Conservation (phyloP, 92 coral and sea anemone species). For the Phenganax subtilis region DNA sequence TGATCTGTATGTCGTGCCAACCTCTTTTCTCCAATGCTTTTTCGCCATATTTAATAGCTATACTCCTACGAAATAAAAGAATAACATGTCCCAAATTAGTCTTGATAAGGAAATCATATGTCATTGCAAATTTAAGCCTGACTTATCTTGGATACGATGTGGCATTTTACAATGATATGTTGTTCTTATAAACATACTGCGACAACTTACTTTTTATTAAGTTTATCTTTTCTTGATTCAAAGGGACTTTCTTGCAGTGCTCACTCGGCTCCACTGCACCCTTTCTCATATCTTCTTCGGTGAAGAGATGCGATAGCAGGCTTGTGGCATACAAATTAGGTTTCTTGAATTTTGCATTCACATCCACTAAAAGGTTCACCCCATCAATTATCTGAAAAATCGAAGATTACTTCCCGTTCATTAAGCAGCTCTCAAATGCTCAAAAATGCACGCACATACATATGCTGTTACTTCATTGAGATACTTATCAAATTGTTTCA, state of each 20-base stretch:
- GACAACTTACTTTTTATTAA: constrained; percentile 21
- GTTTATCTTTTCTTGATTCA: constrained; percentile 42
- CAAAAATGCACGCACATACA: not conserved
- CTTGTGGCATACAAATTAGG: constrained; percentile 51
- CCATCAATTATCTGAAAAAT: constrained; percentile 6
- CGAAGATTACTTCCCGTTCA: not conserved
- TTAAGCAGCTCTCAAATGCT: not conserved
- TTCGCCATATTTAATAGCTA: no score
- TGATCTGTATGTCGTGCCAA: no score
- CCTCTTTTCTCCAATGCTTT: no score
- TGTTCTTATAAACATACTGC: no score
- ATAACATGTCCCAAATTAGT: no score
- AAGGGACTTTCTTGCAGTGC: constrained; percentile 31
- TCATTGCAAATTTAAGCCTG: no score
- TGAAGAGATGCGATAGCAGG: constrained; percentile 40
- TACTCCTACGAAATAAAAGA: no score
- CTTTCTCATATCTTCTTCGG: constrained; percentile 47
- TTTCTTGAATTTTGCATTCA: constrained; percentile 40
- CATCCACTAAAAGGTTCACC: constrained; percentile 40
- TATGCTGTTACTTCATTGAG: not conserved
- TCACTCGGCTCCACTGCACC: constrained; percentile 39
- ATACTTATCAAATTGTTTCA: no score
- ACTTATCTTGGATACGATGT: no score
- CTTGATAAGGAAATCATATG: no score
- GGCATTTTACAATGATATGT: no score